Evolutionary conservation across 1,140 invertebrate species (phyloP).

Genomic region (Zaprionus nigranus): DNA sequence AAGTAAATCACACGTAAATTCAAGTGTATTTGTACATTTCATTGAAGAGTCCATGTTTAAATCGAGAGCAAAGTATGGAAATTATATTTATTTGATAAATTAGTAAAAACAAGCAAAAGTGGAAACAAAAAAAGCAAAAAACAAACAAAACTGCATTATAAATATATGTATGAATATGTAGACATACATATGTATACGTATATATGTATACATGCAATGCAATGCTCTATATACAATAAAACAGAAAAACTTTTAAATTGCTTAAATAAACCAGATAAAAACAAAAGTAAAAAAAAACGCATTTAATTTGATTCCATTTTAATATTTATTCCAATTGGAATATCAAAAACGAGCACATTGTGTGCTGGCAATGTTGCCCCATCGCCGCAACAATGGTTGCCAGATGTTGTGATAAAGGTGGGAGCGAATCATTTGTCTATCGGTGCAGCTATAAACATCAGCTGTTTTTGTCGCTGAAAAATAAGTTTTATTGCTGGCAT

Average conservation of each 20-base stretch:
- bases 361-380: neutral
- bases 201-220: constrained; percentile 60
- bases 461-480: neutral
- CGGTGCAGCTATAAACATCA: neutral
- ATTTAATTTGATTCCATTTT: neutral
- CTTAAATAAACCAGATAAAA: constrained; percentile 66
- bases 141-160: constrained; percentile 46
- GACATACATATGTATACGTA: constrained; percentile 38
- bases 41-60: constrained; percentile 68
- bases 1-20: constrained; percentile 24
- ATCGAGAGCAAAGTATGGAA: constrained; percentile 53
- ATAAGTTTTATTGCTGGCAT: neutral
- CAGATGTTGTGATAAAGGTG: constrained; percentile 1
- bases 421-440: neutral
- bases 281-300: constrained; percentile 35
- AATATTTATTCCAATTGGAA: constrained; percentile 9
- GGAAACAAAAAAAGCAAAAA: constrained; percentile 24
- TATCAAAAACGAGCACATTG: constrained; percentile 16
- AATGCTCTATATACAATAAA: constrained; percentile 68
- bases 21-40: constrained; percentile 70
- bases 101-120: constrained; percentile 50
- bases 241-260: constrained; percentile 73
- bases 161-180: constrained; percentile 26
- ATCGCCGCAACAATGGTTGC: constrained; percentile 2
- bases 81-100: constrained; percentile 75